phyloP scores from a whole-genome alignment of 1,140 invertebrate genomes.

The Rhopalosiphum padi region DNA sequence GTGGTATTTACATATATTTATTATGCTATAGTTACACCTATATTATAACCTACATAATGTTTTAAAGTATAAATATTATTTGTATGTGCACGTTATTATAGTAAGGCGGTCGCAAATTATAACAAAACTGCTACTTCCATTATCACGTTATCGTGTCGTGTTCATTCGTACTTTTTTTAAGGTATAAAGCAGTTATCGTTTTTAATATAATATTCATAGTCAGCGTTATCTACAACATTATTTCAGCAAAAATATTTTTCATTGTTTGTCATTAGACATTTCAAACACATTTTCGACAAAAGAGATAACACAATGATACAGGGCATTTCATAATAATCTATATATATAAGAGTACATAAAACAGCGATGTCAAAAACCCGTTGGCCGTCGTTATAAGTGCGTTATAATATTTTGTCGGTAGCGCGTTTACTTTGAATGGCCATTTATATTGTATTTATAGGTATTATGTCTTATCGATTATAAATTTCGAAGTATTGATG shows the following conservation, averaged over 20 bases:
- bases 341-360: not conserved
- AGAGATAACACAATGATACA: not conserved
- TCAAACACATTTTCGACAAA: slow-evolving; percentile 24
- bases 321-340: not conserved
- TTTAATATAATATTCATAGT: slow-evolving; percentile 3
- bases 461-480: not conserved
- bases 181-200: slow-evolving; percentile 28
- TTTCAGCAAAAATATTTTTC: not conserved
- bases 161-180: slow-evolving; percentile 12
- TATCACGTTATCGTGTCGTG: slow-evolving; percentile 26
- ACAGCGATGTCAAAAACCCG: not conserved
- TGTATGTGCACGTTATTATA: not conserved
- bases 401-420: not conserved
- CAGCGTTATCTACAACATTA: slow-evolving; percentile 22
- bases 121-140: slow-evolving; percentile 13
- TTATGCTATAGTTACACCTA: not conserved
- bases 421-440: not conserved
- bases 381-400: not conserved
- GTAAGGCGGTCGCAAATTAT: not conserved
- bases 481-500: not conserved
- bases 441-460: not conserved
- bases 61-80: not conserved
- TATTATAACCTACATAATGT: not conserved
- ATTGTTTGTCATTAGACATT: slow-evolving; percentile 20
- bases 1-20: not conserved